Base-by-base conservation (phyloP, 37 sponge, comb jelly and placozoan species). In the Theonella swinhoei region DNA sequence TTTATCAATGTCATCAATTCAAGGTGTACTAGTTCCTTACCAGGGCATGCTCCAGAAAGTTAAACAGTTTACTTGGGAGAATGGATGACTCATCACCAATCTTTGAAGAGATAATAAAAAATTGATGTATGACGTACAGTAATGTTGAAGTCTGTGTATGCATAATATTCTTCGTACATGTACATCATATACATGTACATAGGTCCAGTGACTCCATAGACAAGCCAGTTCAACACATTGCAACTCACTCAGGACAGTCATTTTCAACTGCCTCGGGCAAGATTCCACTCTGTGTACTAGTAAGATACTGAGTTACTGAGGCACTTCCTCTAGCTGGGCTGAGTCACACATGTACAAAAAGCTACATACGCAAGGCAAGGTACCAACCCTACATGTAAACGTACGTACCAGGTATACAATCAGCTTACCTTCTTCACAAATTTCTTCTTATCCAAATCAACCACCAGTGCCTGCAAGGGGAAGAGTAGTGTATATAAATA, bases 21-120 rank as follows among this genome's bases (percentile, higher is more conserved):
- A 47, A 47, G 14, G 54, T 65, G n/a, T 20, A 7, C 19, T 65
- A 26, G 30, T 65, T 23, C 32, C 85, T 64, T 26, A 84, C 85
- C 72, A 90, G 33, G 19, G 61, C 33, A 25, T 80, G 70, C 42
- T 80, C 80, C 14, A 90, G 73, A 62, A 66, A 90, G 64, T 85
- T 76, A 38, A 76, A 85, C 39, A 85, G 64, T 61, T 90, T 90
- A 71, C 71, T 85, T 25, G 90, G 90, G 3, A 90, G 72, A 14
- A 90, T 90, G 0, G 86, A 81, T 0, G 76, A 23, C 60, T 90
- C 90, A 68, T 90, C 90, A 28, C 86, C 90, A 75, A 90, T 76
- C 90, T 90, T 37, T 0, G 23, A n/a, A 69, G 0, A 42, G 30
- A 64, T 20, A 29, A 11, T 39, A 4, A 34, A 72, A 4, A 20